Evolutionary conservation across 2,113 vertebrate species (phyloP), one percentile per base, ranked within the genome.

Genomic region (Oreotrochilus melanogaster): DNA sequence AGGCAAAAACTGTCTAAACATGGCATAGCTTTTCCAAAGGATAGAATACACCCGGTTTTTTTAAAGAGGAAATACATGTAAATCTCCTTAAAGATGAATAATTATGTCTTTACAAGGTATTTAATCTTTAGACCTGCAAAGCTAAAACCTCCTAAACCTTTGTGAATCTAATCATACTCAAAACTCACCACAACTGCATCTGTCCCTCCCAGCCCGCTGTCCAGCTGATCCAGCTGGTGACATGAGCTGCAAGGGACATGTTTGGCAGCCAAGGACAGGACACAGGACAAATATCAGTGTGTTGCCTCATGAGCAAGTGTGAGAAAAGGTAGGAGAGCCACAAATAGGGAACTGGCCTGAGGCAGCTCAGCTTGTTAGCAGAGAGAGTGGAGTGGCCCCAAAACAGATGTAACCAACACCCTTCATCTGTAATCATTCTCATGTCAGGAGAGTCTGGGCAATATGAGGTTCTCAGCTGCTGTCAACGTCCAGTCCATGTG

Each of bases 361-460:
- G 97, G 98, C 97, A 72, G 72, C 97, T 97, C 97, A 96, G 90
- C 93, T 97, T 96, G 75, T 90, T 88, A 94, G 78, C 67, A 79
- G 73, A 78, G 57, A 89, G 83, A 95, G 70, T 14, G 56, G 66
- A 95, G 60, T 69, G 17, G 86, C 82, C 91, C 88, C 82, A 45
- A 95, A 92, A 94, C 94, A 97, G 93, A 97, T 95, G 91, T 93
- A 94, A 51, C 87, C 96, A 88, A 95, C 96, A 96, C 97, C 96
- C 95, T 97, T 93, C 81, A 83, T 94, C 97, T 95, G 74, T 88
- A 97, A 92, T 96, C 86, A 82, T 93, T 97, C 96, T 94, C 92
- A 94, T 93, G 96, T 97, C 97, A 98, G 78, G 45, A 91, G 78
- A 90, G 80, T 75, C 79, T 95, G 96, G 93, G 94, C 81, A 95